Base-by-base conservation (phyloP, 2,113 vertebrate genomes). In the Panurus biarmicus region DNA sequence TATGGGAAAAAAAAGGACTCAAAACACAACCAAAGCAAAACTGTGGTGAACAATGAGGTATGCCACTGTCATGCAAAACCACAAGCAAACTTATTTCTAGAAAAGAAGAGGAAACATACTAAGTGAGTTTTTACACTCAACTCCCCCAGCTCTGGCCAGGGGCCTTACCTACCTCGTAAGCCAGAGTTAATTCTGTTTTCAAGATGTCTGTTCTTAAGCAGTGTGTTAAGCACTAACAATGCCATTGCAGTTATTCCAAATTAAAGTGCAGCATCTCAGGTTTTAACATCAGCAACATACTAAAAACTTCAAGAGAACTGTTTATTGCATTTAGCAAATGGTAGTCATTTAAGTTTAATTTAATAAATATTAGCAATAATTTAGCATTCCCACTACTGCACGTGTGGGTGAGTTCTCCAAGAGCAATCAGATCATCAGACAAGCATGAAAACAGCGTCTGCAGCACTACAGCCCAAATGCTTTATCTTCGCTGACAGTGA, bases 1-100 rank as follows among this genome's bases (percentile, higher is more conserved):
- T 10, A 20, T 11, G 13, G 23, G 2, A 0, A 6, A 33, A 22
- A 71, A 64, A 26, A 4, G 2, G 8, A 47, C 16, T 31, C 31
- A 28, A 58, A 88, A 80, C 35, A 89, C 14, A 66, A 44, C 45
- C 61, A 66, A 87, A 44, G 2, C 28, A 67, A 66, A 87, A 77
- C 31, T 18, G 8, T n/a, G 38, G 58, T 48, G 40, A 88, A 66
- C 36, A 72, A 31, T 3, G 23, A 93, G 29, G 50, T 17, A 22
- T 5, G 25, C 10, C 85, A 61, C 60, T 54, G 48, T 35, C 24
- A 48, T 70, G 18, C 29, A 86, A 85, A 90, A 88, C 29, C 48
- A 67, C 44, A 85, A 56, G 36, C 16, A 61, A 92, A 62, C 10
- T 56, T n/a, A 8, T 23, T 20, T 50, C 19, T 25, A 67, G n/a